phyloP scores from a whole-genome alignment of 2,888 invertebrate species.

The Drosophila picticornis region DNA sequence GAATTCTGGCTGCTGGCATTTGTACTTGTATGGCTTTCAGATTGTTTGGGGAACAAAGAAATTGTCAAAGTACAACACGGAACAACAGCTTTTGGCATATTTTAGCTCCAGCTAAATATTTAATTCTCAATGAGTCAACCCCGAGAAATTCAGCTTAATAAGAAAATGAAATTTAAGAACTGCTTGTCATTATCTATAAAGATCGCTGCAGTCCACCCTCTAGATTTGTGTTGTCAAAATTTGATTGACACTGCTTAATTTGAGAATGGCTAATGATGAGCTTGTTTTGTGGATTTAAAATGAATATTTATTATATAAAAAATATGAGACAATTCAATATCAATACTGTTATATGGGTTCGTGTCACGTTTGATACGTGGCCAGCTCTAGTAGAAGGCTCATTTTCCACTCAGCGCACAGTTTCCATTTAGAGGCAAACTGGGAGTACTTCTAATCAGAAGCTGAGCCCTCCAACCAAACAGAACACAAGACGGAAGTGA shows the following conservation, averaged over 20 bases:
- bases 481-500: conserved; percentile 56
- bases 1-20: conserved; percentile 45
- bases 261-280: background rate
- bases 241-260: conserved; percentile 5
- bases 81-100: conserved; percentile 75
- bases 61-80: conserved; percentile 62
- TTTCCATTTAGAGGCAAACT: conserved; percentile 26
- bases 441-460: conserved; percentile 10
- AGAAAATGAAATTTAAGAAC: conserved; percentile 1
- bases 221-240: background rate
- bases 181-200: background rate
- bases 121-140: conserved; percentile 1
- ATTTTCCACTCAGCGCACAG: conserved; percentile 20
- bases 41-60: conserved; percentile 56
- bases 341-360: background rate
- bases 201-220: background rate
- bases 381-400: conserved; percentile 1
- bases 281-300: background rate
- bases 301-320: background rate
- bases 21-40: conserved; percentile 65
- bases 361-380: background rate
- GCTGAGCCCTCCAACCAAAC: conserved; percentile 26
- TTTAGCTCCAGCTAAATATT: conserved; percentile 37
- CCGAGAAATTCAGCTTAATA: background rate
- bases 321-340: background rate